These are phyloP conservation scores for Equus quagga DNA, from an alignment of 2,113 vertebrate genomes.

Conservation along the genomic window DNA sequence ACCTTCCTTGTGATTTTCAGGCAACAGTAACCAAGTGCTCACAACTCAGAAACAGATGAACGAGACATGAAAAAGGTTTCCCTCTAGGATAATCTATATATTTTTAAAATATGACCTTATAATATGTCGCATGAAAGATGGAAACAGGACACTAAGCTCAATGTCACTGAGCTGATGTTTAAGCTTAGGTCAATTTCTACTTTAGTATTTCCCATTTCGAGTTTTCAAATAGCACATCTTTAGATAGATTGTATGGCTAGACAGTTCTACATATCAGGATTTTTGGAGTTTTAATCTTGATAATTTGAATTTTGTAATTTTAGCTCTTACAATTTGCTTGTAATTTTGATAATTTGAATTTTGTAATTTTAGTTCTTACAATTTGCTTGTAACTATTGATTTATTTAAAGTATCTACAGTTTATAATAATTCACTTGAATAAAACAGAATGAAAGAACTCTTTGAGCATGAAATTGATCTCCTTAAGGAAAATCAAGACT, in stretches of 20 bases:
- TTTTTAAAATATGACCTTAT: background rate
- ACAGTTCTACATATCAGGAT: background rate
- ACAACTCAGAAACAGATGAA: constrained; percentile 37
- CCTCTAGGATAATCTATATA: background rate
- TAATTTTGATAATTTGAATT: background rate
- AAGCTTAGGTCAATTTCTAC: background rate
- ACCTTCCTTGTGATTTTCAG: background rate
- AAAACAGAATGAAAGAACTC: background rate
- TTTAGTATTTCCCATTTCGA: background rate
- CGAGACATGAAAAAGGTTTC: background rate
- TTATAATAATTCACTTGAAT: background rate
- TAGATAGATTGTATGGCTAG: background rate
- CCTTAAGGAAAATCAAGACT: background rate
- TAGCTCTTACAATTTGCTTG: background rate
- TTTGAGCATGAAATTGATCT: background rate
- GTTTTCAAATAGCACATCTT: background rate
- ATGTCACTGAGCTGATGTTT: background rate
- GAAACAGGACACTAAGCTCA: background rate
- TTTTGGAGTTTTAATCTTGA: background rate
- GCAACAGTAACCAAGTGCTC: background rate
- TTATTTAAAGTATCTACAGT: background rate
- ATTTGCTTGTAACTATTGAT: background rate
- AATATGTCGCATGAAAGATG: background rate
- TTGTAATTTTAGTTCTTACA: background rate
- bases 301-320: background rate